phyloP scores from a whole-genome alignment of 2,113 vertebrate genomes.

The Nasalis larvatus region DNA sequence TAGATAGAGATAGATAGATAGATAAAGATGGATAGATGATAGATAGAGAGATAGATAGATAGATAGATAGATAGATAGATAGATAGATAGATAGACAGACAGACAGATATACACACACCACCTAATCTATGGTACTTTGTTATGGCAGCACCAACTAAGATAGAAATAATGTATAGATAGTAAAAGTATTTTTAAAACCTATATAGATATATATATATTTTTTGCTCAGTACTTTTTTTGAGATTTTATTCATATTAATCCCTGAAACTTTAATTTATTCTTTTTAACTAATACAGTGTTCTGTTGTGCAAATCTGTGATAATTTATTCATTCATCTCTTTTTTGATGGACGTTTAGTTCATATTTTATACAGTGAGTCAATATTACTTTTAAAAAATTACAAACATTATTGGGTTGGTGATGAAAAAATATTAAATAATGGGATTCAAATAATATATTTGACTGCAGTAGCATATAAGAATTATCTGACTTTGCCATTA shows the following conservation, averaged over 20 bases:
- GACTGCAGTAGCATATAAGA: background rate
- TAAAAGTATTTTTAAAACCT: too few relatives aligned
- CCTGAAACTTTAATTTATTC: background rate
- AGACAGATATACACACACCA: too few relatives aligned
- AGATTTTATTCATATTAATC: background rate
- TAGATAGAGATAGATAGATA: too few relatives aligned
- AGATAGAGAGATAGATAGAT: too few relatives aligned
- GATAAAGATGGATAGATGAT: too few relatives aligned
- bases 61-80: too few relatives aligned
- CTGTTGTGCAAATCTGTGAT: background rate
- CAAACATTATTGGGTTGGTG: background rate
- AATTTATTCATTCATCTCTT: conserved; percentile 38
- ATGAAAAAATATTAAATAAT: background rate
- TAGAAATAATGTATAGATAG: too few relatives aligned
- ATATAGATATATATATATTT: background rate
- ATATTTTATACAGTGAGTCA: background rate
- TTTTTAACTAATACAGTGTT: background rate
- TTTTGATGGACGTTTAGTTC: background rate
- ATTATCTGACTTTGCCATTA: background rate
- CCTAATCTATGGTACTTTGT: too few relatives aligned
- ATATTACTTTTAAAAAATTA: conserved; percentile 27
- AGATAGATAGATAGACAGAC: too few relatives aligned
- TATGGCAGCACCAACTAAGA: too few relatives aligned
- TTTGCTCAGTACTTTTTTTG: background rate
- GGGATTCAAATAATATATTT: background rate